These are phyloP conservation scores for Torymus aiolomorphi DNA, from an alignment of 2,888 invertebrate species.

Conservation along the genomic window DNA sequence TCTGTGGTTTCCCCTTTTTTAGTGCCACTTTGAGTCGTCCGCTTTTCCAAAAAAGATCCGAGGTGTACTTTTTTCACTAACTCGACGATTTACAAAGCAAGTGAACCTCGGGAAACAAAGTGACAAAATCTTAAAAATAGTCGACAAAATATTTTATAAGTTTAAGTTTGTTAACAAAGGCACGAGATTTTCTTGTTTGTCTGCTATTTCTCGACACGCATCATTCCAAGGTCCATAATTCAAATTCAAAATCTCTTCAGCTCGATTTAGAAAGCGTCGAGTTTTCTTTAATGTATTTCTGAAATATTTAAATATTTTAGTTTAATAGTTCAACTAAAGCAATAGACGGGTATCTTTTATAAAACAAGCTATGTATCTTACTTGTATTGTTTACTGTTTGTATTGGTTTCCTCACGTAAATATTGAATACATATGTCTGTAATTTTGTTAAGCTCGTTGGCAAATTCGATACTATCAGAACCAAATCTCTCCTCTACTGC, in stretches of 20 bases:
- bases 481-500: slow-evolving; percentile 81
- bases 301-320: slow-evolving; percentile 49
- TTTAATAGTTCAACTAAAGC: background rate
- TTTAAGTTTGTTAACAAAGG: slow-evolving; percentile 68
- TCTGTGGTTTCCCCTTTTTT: too few species aligned
- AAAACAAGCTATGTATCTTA: slow-evolving; percentile 51
- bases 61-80: too few species aligned
- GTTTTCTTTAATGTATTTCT: slow-evolving; percentile 78
- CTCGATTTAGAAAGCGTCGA: slow-evolving; percentile 77
- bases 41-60: too few species aligned
- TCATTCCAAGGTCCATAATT: slow-evolving; percentile 79
- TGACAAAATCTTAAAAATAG: too few species aligned
- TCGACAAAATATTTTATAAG: slow-evolving; percentile 57
- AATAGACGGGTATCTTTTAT: background rate
- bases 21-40: too few species aligned
- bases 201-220: slow-evolving; percentile 74
- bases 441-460: slow-evolving; percentile 81
- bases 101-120: too few species aligned
- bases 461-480: slow-evolving; percentile 81
- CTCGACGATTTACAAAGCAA: too few species aligned
- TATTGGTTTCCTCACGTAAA: slow-evolving; percentile 67
- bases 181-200: slow-evolving; percentile 75
- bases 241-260: slow-evolving; percentile 77
- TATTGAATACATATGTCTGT: slow-evolving; percentile 79
- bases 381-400: slow-evolving; percentile 63